Conservation (phyloP, 1,140 invertebrate species). For the Rhopalosiphum padi region DNA sequence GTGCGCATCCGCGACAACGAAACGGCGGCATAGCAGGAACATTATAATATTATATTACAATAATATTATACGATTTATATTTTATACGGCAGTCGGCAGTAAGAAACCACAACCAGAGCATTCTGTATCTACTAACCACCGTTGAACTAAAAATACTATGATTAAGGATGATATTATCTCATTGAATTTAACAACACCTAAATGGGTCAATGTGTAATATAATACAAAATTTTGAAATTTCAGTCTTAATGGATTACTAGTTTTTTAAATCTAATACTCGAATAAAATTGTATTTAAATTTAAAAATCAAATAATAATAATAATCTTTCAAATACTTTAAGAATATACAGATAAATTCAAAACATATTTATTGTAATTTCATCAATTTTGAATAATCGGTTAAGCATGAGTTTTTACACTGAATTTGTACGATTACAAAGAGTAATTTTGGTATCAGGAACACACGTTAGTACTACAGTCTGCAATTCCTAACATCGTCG, state of each 20-base stretch:
- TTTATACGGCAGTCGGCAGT: neutral
- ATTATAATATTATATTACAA: no score
- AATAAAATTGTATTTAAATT: neutral
- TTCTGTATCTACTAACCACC: neutral
- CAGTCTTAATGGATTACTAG: no score
- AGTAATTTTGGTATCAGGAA: neutral
- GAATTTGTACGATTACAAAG: neutral
- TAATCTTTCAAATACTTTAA: neutral
- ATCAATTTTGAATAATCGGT: neutral
- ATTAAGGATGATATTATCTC: neutral
- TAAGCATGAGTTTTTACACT: neutral
- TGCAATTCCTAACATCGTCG: neutral
- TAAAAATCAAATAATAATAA: neutral
- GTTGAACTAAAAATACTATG: neutral
- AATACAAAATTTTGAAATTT: no score
- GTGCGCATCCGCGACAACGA: constrained; percentile 20
- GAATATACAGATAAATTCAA: no score
- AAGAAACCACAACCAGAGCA: neutral
- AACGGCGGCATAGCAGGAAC: neutral
- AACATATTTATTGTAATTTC: neutral
- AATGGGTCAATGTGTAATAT: neutral
- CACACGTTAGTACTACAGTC: neutral
- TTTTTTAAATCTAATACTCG: no score
- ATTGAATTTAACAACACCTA: neutral
- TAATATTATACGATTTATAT: no score